A percentile compares a stretch with the other conserved stretches of the same genome.
Conservation (phyloP, 2,888 invertebrate genomes). For the Anticlea derivata region DNA sequence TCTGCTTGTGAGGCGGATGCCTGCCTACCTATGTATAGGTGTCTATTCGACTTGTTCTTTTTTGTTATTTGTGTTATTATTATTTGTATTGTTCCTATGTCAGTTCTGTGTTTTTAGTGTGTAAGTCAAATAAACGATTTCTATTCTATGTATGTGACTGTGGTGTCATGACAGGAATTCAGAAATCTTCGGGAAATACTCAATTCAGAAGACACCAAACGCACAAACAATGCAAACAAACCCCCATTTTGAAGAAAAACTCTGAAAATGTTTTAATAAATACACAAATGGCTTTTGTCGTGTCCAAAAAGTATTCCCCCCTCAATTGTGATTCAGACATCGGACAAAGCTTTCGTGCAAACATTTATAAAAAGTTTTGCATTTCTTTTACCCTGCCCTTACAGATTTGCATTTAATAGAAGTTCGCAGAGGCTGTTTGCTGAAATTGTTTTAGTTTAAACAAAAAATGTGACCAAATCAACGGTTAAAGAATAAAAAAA, state of each 20-base stretch:
- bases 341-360: conserved; percentile 68
- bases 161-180: too few relatives aligned
- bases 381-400: conserved; percentile 45
- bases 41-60: too few relatives aligned
- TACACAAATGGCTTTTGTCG: conserved; percentile 62
- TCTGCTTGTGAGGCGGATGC: too few relatives aligned
- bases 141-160: too few relatives aligned
- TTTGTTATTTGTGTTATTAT: too few relatives aligned
- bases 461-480: conserved; percentile 7
- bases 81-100: too few relatives aligned
- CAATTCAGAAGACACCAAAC: conserved; percentile 19
- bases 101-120: too few relatives aligned
- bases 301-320: conserved; percentile 50
- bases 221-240: conserved; percentile 21
- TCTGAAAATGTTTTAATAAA: conserved; percentile 71
- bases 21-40: too few relatives aligned
- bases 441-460: conserved; percentile 10
- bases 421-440: conserved; percentile 29
- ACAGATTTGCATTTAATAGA: conserved; percentile 60
- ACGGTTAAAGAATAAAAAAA: too few relatives aligned
- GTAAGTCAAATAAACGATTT: too few relatives aligned
- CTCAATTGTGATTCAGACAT: conserved; percentile 62
- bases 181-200: too few relatives aligned
- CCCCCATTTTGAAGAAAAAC: conserved; percentile 41
- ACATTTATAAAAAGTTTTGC: conserved; percentile 70